Evolutionary conservation across 2,113 vertebrate species (phyloP).

Genomic region (Terrapene triunguis): DNA sequence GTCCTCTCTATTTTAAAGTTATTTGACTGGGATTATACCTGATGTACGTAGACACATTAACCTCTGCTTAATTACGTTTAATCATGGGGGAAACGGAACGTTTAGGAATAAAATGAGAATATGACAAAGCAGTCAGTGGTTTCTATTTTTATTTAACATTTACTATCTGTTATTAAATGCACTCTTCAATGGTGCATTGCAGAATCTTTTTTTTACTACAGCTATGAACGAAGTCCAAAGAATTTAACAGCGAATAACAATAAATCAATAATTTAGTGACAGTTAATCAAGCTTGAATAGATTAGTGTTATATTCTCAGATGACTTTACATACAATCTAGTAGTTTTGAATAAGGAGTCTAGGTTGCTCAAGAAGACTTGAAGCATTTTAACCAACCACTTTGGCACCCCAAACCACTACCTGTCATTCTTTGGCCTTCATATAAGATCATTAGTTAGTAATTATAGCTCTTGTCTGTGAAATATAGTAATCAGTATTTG

Average conservation of each 20-base stretch:
- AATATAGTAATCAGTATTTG: slow-evolving; percentile 64
- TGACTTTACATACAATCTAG: not conserved
- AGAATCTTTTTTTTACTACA: slow-evolving; percentile 1
- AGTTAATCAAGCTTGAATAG: slow-evolving; percentile 9
- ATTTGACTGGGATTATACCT: not conserved
- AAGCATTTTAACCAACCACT: slow-evolving; percentile 7
- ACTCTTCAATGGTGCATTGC: not conserved
- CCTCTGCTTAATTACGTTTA: not conserved
- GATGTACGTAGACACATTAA: not conserved
- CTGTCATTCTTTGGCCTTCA: slow-evolving; percentile 12
- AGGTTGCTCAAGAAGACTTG: slow-evolving; percentile 47
- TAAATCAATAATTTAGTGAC: not conserved
- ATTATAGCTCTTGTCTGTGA: slow-evolving; percentile 65
- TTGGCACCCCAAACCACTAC: not conserved
- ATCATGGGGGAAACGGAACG: not conserved
- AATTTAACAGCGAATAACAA: slow-evolving; percentile 33
- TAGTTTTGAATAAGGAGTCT: not conserved
- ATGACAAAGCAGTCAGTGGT: not conserved
- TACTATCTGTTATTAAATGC: not conserved
- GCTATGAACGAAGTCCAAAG: not conserved
- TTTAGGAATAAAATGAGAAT: not conserved
- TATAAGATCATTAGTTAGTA: slow-evolving; percentile 58
- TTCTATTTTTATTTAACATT: slow-evolving; percentile 41
- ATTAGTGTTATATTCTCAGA: slow-evolving; percentile 25
- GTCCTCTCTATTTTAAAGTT: slow-evolving; percentile 14